Base-by-base conservation (phyloP, 2,113 vertebrate species). In the Pseudorasbora parva region DNA sequence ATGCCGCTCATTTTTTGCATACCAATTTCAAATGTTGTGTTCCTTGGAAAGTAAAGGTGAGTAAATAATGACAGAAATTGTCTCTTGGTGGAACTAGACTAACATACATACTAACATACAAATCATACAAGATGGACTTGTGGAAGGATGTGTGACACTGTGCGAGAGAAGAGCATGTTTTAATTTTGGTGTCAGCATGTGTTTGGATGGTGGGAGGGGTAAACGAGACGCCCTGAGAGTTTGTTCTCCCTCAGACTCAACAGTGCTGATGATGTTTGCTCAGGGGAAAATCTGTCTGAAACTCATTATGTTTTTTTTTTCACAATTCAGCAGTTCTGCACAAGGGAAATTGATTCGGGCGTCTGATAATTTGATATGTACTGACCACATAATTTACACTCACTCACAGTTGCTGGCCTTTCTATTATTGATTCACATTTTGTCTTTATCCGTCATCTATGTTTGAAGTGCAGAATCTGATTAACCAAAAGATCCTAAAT, bases 321-420 rank as follows among this genome's bases (percentile, higher is more conserved):
- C 51, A 49, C 75, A 71, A 84, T 79, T 80, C 83, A 79, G 83
- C 76, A 79, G 64, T 78, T 80, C 82, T 68, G 76, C 76, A 71
- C 76, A 25, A 62, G 69, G 83, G 76, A 84, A 71, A 80, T 68
- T 45, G 64, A 69, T 84, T 78, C 41, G 2, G 47, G 11, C 47
- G 8, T 80, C 43, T 80, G 76, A 27, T 78, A 33, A 72, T 84
- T 62, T 84, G 66, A 80, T 80, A 80, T 68, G 60, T 51, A 80
- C 60, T 81, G 79, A 81, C 79, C 79, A 81, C 62, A 81, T 71
- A 21, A 81, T 69, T 81, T 69, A 81, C 47, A 71, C 79, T 79
- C 15, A 9, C 77, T 41, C 64, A 68, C 47, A 23, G 43, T 49
- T 45, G 23, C 79, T 51, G 64, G 79, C 64, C 64, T 54, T 37